Percentiles rank a stretch among this genome's conserved stretches.
Conservation (phyloP, 2,888 invertebrate genomes). For the Cyclophora albipunctata region DNA sequence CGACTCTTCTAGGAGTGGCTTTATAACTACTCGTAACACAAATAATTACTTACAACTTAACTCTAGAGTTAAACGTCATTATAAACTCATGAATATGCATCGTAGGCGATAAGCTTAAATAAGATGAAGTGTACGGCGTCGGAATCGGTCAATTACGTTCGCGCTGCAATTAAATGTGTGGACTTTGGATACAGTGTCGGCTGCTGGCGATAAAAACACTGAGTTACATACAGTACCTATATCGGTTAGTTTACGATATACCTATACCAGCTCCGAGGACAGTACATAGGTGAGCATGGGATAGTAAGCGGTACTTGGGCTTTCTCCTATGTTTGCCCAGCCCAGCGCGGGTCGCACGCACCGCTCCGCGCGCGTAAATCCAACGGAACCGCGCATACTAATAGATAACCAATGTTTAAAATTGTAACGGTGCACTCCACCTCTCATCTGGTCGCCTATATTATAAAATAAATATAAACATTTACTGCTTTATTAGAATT, state of each 20-base stretch:
- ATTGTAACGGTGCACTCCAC: conserved; percentile 65
- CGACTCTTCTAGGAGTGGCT: conserved; percentile 27
- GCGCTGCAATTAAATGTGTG: conserved; percentile 44
- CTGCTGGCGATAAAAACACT: conserved; percentile 40
- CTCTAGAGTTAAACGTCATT: conserved; percentile 37
- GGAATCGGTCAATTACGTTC: conserved; percentile 38
- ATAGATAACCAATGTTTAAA: conserved; percentile 59
- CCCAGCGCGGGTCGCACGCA: conserved; percentile 20
- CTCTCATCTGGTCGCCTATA: conserved; percentile 42
- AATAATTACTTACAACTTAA: conserved; percentile 33
- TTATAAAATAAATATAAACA: conserved; percentile 56
- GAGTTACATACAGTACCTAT: conserved; percentile 48
- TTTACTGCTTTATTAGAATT: conserved; percentile 64
- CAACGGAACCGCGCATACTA: conserved; percentile 63
- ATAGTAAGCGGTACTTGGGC: conserved; percentile 53
- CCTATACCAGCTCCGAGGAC: conserved; percentile 48
- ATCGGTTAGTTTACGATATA: conserved; percentile 50
- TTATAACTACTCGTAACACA: conserved; percentile 26
- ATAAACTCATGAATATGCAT: conserved; percentile 48
- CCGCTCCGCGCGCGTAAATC: conserved; percentile 28
- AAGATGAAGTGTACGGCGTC: conserved; percentile 43
- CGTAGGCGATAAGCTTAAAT: conserved; percentile 39
- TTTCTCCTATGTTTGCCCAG: conserved; percentile 55
- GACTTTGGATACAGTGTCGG: conserved; percentile 41
- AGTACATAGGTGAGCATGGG: conserved; percentile 26